phyloP scores from a whole-genome alignment of 2,888 invertebrate genomes.

The Andrena hattorfiana region DNA sequence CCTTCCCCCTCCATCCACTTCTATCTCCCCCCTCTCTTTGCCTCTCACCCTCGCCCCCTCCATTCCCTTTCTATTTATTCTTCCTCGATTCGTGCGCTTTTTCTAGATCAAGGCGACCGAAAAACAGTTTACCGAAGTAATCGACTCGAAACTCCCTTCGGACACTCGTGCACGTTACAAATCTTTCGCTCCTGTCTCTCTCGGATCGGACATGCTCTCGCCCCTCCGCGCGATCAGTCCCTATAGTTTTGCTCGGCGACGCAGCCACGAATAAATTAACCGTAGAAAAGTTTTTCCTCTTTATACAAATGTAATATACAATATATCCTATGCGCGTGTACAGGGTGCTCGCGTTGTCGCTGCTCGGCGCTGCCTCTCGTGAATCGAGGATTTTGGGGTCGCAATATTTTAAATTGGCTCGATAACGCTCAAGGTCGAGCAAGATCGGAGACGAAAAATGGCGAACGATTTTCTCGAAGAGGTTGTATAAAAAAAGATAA shows the following conservation, averaged over 20 bases:
- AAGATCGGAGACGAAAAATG: neutral
- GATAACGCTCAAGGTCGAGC: neutral
- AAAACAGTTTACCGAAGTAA: neutral
- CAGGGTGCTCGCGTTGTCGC: constrained; percentile 49
- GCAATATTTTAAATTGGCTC: neutral
- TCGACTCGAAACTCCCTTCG: constrained; percentile 25
- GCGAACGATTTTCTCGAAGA: too few relatives aligned
- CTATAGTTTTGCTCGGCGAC: constrained; percentile 77
- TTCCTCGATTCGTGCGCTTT: constrained; percentile 4
- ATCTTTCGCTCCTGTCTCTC: neutral
- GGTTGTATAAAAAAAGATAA: too few relatives aligned
- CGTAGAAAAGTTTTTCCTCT: constrained; percentile 83
- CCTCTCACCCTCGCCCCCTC: neutral
- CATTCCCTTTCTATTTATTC: neutral
- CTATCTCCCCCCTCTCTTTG: neutral
- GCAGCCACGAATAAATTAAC: constrained; percentile 84
- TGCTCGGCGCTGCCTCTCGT: neutral
- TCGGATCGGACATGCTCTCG: constrained; percentile 55
- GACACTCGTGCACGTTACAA: neutral
- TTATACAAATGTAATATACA: constrained; percentile 85
- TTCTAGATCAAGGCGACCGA: neutral
- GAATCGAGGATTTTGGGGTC: neutral
- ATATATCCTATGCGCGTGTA: constrained; percentile 73
- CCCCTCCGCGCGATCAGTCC: constrained; percentile 44
- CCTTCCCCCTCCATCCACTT: neutral